Percentiles rank a stretch among this genome's conserved stretches.
Conservation (phyloP, 1,140 invertebrate genomes). For the Pseudomyrmex sp. region DNA sequence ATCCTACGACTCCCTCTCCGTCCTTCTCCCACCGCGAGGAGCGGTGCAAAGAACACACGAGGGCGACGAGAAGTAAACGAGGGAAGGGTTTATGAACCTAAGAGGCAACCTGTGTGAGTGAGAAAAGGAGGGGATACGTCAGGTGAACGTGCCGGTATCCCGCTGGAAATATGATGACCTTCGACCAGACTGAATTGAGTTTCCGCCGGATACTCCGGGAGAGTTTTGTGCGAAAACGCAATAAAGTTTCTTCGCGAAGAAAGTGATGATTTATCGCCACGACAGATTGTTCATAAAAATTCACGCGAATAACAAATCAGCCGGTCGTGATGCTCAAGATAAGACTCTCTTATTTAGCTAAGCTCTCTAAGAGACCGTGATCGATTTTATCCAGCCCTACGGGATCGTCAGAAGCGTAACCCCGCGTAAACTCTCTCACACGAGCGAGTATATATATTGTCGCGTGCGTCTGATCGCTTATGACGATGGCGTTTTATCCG, state of each 20-base stretch:
- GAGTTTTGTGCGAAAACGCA: conserved; percentile 23
- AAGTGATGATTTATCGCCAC: conserved; percentile 37
- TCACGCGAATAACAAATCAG: conserved; percentile 1
- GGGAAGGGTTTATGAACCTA: conserved; percentile 38
- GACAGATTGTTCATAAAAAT: conserved; percentile 25
- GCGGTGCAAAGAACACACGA: not conserved
- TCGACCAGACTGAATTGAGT: conserved; percentile 16
- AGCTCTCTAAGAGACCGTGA: not conserved
- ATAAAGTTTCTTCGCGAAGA: conserved; percentile 39
- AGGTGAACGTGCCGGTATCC: conserved; percentile 40
- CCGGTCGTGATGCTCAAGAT: conserved; percentile 23
- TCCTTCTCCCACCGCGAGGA: conserved; percentile 59
- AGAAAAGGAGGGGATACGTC: conserved; percentile 25
- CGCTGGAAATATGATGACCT: conserved; percentile 52
- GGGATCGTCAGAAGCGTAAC: not conserved
- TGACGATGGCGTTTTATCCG: conserved; percentile 54
- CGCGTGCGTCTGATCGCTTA: conserved; percentile 51
- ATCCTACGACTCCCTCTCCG: conserved; percentile 60
- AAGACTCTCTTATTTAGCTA: not conserved
- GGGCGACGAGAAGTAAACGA: conserved; percentile 41
- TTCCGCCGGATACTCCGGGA: conserved; percentile 3
- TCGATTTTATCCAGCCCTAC: conserved; percentile 25
- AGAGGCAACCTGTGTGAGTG: conserved; percentile 23
- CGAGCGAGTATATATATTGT: conserved; percentile 30
- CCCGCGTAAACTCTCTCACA: not conserved